Evolutionary conservation across 2,113 vertebrate species (phyloP), one percentile per base, ranked within the genome.

Genomic region (Phrynosoma blainvillii): DNA sequence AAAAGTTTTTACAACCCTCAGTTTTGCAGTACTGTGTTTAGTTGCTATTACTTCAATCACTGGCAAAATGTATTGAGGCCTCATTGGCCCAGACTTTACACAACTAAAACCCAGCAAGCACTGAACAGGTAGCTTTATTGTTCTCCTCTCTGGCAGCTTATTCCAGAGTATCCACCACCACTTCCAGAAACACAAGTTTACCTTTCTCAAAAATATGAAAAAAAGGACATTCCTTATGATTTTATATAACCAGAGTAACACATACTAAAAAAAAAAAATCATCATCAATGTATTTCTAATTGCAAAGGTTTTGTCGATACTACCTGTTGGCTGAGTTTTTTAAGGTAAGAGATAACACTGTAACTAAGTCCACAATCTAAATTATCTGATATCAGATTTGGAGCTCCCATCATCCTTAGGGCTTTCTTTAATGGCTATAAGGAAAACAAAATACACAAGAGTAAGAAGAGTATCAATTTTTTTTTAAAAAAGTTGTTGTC

Each of bases 251-350:
- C 89, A 95, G 92, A 94, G 94, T 93, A 96, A 92, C 93, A 96
- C 94, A 96, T 92, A 96, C 96, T 97, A 95, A 94, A 96, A 93
- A 79, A n/a, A 86, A 77, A 86, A 68, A 68, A 86, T 86, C 25
- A 85, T 94, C 92, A 96, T 96, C 94, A 96, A 97, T 95, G 93
- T 96, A 97, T 96, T 97, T 97, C 96, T 96, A 96, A 97, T 96
- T 91, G 96, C 97, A 97, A 97, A 97, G 96, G 94, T 96, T 95
- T 97, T 95, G 96, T 96, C 96, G 96, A 97, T 97, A 97, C 96
- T 97, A 98, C 97, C 97, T 98, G 97, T 96, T 98, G 97, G 96
- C 97, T 98, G 96, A 98, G 97, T 97, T 98, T 98, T 97, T 98
- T 98, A 97, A 98, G 97, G 96, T 98, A 98, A 96, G 97, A 97